Evolutionary conservation across 2,113 vertebrate species (phyloP), one percentile per base, ranked within the genome.

Genomic region (Periophthalmus modestus): DNA sequence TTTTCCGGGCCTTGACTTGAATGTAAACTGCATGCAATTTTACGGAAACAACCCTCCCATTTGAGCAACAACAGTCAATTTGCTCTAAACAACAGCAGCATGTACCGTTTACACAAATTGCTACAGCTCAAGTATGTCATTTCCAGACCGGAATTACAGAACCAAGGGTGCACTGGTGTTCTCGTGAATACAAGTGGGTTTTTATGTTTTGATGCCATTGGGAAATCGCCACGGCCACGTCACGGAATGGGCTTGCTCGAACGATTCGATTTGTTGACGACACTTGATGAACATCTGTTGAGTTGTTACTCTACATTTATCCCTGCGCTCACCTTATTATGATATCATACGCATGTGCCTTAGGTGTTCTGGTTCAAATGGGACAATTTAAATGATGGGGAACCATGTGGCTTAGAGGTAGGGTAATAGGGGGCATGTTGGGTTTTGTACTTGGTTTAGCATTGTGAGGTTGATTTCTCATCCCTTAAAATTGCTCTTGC

Each of bases 51-150:
- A 33, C 39, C 72, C 59, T 7, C 15, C 50, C 28, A 66, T 71
- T 78, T 81, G 54, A 72, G 63, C 36, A 24, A 28, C 55, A 70
- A 50, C 62, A 61, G 57, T 74, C 74, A 77, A 69, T 72, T 83
- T 85, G 68, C 16, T 1, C 7, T 66, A 34, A 71, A 81, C 78
- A 78, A 79, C 24, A 74, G 67, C 57, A 24, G 36, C 36, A 24
- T 71, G 70, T 71, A 13, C 48, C 63, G 54, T 80, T 81, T 47
- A 48, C 47, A 4, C 52, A 86, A 77, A 85, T 73, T 68, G 69
- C 71, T 57, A 68, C 69, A 28, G 68, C 70, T 69, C 23, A 72
- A 75, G 73, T 66, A 46, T 21, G 47, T 83, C 9, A 73, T 83
- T 80, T 75, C 50, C 54, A 19, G 21, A 62, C 67, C 69, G 67